Evolutionary conservation across 2,888 invertebrate species (phyloP).

Genomic region (Mesorhabditis spiculigera): DNA sequence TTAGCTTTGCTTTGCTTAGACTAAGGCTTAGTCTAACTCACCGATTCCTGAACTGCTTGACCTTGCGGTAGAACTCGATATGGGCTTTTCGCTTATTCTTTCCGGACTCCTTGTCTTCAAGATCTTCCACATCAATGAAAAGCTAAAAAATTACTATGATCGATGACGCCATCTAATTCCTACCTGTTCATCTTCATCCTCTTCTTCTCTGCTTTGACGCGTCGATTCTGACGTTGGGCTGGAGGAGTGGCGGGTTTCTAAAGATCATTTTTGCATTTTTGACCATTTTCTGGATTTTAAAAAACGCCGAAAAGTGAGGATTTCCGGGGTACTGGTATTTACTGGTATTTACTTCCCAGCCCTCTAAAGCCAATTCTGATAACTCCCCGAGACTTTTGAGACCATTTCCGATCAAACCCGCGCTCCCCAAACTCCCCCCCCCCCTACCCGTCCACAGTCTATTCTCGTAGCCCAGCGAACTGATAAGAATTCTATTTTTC

Average conservation of each 20-base stretch:
- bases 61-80: conserved; percentile 40
- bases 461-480: no score
- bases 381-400: no score
- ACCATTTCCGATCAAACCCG: no score
- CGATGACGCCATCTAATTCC: not conserved
- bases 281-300: not conserved
- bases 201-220: not conserved
- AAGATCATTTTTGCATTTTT: not conserved
- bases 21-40: not conserved
- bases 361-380: no score
- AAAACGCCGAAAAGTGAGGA: no score
- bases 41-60: conserved; percentile 37
- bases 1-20: no score
- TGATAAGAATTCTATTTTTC: no score
- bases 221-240: not conserved
- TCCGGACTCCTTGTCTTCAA: conserved; percentile 23
- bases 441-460: no score
- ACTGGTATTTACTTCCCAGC: no score
- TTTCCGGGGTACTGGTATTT: no score
- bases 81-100: conserved; percentile 37
- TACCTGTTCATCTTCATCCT: not conserved
- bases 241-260: not conserved
- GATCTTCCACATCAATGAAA: conserved; percentile 37
- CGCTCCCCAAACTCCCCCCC: no score
- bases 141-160: conserved; percentile 8